Base-by-base conservation (phyloP, 2,888 invertebrate genomes). In the Archips crataeganus region DNA sequence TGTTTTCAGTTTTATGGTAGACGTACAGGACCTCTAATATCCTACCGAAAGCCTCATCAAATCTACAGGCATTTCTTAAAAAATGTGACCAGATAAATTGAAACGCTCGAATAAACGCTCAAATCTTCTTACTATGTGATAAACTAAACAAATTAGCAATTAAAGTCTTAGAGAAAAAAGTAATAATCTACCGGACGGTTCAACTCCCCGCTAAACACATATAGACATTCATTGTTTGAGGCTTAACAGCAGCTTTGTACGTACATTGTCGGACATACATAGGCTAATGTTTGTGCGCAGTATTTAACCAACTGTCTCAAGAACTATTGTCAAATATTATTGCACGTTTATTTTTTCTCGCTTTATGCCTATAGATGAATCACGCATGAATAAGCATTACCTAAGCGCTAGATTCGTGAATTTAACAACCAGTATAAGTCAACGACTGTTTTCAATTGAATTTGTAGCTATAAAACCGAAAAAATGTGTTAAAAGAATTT, bases 251-350 rank as follows among this genome's bases (percentile, higher is more conserved):
- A 74, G 69, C 45, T 70, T 70, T 61, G 60, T 54, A 54, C 70
- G 70, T 74, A 69, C 64, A 64, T 32, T 61, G 60, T 74, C 45
- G 23, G 42, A 45, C 69, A 67, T 67, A 63, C 72, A 59, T 64
- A 68, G 63, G 73, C 68, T 59, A 74, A 70, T 74, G 70, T 74
- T 74, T 74, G 74, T 70, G 54, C 70, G 34, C 60, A 49, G 65
- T 70, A 42, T 74, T 74, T 74, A 65, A 61, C 65, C 74, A 74
- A 74, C 73, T 60, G 64, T 60, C 61, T 65, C 60, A 45, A 70
- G 74, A 69, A 54, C 64, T 64, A 74, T 70, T 65, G 34, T 70
- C 69, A 74, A 74, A 74, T 70, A 70, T 70, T 70, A 74, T 74
- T 65, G 74, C 64, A 54, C 54, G 42, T 60, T 42, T 59, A 69